Conservation (phyloP, 1,140 invertebrate genomes). For the Hylyphantes graminicola region DNA sequence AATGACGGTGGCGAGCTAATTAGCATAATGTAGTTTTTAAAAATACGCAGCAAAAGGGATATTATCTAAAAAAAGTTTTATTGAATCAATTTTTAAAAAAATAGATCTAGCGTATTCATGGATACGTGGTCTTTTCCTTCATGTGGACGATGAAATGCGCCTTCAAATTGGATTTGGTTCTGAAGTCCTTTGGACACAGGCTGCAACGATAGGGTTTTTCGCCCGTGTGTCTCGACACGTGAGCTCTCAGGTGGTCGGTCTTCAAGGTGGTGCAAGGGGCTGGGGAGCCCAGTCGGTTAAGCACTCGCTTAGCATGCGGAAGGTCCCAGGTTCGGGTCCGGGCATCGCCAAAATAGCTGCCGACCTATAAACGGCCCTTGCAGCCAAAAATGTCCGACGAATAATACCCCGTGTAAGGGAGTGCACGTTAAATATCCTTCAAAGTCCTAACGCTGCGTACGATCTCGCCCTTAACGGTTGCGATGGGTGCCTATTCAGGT, state of each 20-base stretch:
- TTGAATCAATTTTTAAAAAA: background rate
- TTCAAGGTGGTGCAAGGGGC: too few species aligned
- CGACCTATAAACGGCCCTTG: too few species aligned
- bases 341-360: too few species aligned
- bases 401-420: too few species aligned
- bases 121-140: background rate
- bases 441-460: too few species aligned
- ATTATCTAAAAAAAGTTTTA: background rate
- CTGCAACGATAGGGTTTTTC: constrained; percentile 67
- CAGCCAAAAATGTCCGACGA: too few species aligned
- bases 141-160: constrained; percentile 83
- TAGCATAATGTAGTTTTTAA: background rate
- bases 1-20: background rate
- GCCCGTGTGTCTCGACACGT: constrained; percentile 67
- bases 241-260: constrained; percentile 67
- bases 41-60: background rate
- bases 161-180: constrained; percentile 73
- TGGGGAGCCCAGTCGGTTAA: too few species aligned
- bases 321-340: too few species aligned
- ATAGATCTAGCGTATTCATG: background rate
- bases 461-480: too few species aligned
- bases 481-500: too few species aligned
- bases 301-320: too few species aligned
- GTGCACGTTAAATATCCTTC: too few species aligned
- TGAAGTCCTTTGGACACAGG: constrained; percentile 68